Conservation (phyloP, 92 coral and sea anemone species). For the Pocillopora grandis region DNA sequence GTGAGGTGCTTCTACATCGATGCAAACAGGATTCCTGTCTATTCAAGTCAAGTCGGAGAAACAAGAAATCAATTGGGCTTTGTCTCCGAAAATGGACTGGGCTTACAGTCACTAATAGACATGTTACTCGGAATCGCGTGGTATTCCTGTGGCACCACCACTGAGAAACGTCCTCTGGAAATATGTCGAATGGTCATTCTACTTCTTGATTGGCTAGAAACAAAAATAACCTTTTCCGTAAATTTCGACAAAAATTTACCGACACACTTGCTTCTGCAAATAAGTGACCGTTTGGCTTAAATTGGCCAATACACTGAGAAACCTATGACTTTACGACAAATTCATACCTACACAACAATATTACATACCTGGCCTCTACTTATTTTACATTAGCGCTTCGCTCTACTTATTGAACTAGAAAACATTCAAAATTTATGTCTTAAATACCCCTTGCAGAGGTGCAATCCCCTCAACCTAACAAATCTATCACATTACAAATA, state of each 20-base stretch:
- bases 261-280: neutral
- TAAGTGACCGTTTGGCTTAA: neutral
- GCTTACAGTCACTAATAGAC: neutral
- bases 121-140: neutral
- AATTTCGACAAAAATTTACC: neutral
- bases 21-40: neutral
- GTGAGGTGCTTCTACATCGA: neutral
- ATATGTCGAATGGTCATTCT: neutral
- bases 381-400: conserved; percentile 27
- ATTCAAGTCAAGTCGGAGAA: neutral
- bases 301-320: neutral
- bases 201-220: too few species aligned
- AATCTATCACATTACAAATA: neutral
- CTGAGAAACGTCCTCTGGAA: too few species aligned
- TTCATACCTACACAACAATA: conserved; percentile 9
- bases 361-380: conserved; percentile 11
- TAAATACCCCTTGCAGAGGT: neutral
- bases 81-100: neutral
- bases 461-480: neutral
- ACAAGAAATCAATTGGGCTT: neutral
- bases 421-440: neutral
- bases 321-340: neutral
- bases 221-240: neutral
- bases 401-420: neutral
- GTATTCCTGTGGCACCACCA: neutral